A percentile compares a stretch with the other conserved stretches of the same genome.
Evolutionary conservation across 1,140 invertebrate genomes (phyloP).

Genomic region (Cydia amplana): DNA sequence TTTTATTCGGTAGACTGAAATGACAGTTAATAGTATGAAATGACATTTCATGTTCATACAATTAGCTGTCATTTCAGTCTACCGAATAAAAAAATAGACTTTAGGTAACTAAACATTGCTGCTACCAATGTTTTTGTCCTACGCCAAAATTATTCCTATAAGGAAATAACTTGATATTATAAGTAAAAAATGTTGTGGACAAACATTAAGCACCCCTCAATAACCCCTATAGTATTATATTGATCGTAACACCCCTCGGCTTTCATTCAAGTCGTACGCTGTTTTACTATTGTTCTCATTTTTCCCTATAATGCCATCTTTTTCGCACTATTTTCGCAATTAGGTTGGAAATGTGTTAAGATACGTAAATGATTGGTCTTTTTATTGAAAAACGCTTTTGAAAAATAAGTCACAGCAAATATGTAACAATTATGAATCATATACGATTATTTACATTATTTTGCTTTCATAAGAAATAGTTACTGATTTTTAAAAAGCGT

Average conservation of each 20-base stretch:
- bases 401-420: too few relatives aligned
- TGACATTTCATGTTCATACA: too few relatives aligned
- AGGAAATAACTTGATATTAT: not conserved
- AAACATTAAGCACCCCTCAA: conserved; percentile 16
- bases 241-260: conserved; percentile 18
- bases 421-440: too few relatives aligned
- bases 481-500: too few relatives aligned
- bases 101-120: too few relatives aligned
- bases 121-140: not conserved
- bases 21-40: too few relatives aligned
- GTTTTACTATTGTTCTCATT: conserved; percentile 13
- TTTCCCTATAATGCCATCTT: not conserved
- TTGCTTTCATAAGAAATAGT: too few relatives aligned
- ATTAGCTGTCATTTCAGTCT: too few relatives aligned
- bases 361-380: not conserved
- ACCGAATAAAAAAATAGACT: too few relatives aligned
- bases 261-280: conserved; percentile 14
- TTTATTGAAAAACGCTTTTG: too few relatives aligned
- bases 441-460: too few relatives aligned
- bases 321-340: conserved; percentile 4
- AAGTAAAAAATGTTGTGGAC: not conserved
- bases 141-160: not conserved
- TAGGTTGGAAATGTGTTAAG: not conserved
- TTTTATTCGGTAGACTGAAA: too few relatives aligned
- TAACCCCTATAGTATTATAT: conserved; percentile 18